Evolutionary conservation across 2,797 vertebrate genomes (phyloP).

Genomic region (Eidolon dupreanum): DNA sequence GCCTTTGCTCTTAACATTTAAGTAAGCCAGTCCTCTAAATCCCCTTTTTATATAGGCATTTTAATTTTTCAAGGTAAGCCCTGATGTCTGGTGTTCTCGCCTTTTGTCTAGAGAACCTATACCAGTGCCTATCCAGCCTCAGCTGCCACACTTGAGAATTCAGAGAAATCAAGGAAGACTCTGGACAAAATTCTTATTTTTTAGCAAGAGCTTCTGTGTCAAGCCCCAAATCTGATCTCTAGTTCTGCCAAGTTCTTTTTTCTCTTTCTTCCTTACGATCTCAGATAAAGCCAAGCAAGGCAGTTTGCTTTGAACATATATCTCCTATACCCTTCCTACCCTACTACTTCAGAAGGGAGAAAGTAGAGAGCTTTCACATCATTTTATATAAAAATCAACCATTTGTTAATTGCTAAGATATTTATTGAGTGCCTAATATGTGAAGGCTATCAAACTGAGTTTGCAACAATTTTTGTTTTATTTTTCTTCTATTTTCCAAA

Average conservation of each 20-base stretch:
- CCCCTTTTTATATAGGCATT: neutral
- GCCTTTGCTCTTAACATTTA: neutral
- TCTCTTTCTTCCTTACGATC: neutral
- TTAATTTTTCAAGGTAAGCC: neutral
- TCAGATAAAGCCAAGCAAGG: neutral
- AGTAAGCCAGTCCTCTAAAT: neutral
- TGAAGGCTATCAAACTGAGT: neutral
- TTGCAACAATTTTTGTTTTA: neutral
- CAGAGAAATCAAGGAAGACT: neutral
- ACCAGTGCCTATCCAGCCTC: neutral
- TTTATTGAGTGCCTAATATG: neutral
- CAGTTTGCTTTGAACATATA: neutral
- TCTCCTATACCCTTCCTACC: neutral
- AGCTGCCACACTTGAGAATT: neutral
- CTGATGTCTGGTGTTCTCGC: neutral
- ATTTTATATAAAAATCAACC: neutral
- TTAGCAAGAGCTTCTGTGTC: neutral
- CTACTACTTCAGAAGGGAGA: neutral
- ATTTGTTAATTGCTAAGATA: conserved; percentile 21
- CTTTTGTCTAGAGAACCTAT: neutral
- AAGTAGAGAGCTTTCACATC: neutral
- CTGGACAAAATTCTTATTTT: neutral
- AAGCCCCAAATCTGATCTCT: neutral
- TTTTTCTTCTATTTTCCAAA: conserved; percentile 46
- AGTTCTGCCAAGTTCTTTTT: neutral